phyloP scores from a whole-genome alignment of 2,113 vertebrate genomes.

The Phrynocephalus versicolor region DNA sequence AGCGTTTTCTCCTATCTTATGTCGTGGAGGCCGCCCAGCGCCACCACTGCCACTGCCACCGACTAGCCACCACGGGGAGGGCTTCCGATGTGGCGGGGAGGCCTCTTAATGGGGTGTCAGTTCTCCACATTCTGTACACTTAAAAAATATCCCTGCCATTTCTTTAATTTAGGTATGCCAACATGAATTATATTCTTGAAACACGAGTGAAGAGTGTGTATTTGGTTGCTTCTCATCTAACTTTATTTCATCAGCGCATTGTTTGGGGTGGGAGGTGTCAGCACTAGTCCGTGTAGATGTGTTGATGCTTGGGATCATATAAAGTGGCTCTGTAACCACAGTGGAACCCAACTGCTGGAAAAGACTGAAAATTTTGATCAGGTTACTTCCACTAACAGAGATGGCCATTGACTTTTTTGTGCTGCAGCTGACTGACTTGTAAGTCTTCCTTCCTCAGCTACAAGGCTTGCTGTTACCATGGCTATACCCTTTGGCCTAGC shows the following conservation, averaged over 20 bases:
- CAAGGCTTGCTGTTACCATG: conserved; percentile 36
- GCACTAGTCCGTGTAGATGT: background rate
- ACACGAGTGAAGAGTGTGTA: conserved; percentile 7
- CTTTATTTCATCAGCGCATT: background rate
- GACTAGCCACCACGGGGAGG: too few species aligned
- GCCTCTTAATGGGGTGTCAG: too few species aligned
- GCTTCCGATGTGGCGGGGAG: too few species aligned
- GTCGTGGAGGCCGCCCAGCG: too few species aligned
- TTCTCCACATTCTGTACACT: too few species aligned
- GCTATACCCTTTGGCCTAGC: conserved; percentile 13
- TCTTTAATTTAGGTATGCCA: conserved; percentile 36
- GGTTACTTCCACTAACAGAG: conserved; percentile 24
- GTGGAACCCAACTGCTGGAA: background rate
- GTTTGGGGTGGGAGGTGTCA: background rate
- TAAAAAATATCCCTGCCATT: background rate
- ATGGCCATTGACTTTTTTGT: conserved; percentile 44
- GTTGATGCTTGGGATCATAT: background rate
- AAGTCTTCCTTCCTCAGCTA: conserved; percentile 22
- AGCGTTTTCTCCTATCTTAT: too few species aligned
- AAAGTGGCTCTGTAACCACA: conserved; percentile 17
- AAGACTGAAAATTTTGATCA: conserved; percentile 10
- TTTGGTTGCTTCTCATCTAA: conserved; percentile 35
- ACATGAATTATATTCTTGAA: conserved; percentile 42
- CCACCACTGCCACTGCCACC: too few species aligned
- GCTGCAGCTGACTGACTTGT: conserved; percentile 45